phyloP scores from a whole-genome alignment of 2,797 vertebrate genomes.

The Apogon talboti region DNA sequence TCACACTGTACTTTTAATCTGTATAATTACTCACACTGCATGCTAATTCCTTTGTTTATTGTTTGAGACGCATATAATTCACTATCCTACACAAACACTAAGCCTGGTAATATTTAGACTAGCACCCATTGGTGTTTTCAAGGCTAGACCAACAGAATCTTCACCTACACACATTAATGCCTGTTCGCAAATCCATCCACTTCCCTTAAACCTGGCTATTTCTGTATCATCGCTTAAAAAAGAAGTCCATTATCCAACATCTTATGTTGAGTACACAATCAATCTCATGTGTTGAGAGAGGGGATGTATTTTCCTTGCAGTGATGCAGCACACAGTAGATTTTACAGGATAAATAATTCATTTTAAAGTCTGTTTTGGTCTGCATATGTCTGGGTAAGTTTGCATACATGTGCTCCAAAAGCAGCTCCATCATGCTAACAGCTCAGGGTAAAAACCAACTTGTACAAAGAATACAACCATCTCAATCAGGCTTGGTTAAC shows the following conservation, averaged over 20 bases:
- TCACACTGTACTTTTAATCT: not conserved
- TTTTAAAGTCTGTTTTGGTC: not conserved
- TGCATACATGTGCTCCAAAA: constrained; percentile 10
- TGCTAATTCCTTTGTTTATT: not conserved
- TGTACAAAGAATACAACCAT: constrained; percentile 25
- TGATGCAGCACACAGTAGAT: not conserved
- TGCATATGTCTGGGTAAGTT: not conserved
- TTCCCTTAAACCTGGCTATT: not conserved
- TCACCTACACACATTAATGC: not conserved
- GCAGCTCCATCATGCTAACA: not conserved
- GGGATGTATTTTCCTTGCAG: not conserved
- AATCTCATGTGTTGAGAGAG: not conserved
- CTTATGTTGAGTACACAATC: too few species aligned
- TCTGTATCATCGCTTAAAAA: not conserved
- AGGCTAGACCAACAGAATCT: not conserved
- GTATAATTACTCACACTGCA: not conserved
- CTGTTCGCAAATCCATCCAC: not conserved
- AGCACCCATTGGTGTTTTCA: not conserved
- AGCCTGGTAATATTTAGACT: not conserved
- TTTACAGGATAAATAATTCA: constrained; percentile 5
- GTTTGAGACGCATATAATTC: too few species aligned
- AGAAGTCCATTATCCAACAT: not conserved
- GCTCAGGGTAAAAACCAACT: constrained; percentile 1
- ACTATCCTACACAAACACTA: not conserved
- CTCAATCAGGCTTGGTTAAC: constrained; percentile 10